Percentiles rank a stretch among this genome's conserved stretches.
These are phyloP conservation scores for Mungos mungo DNA, from an alignment of 2,113 vertebrate species.

Conservation along the genomic window DNA sequence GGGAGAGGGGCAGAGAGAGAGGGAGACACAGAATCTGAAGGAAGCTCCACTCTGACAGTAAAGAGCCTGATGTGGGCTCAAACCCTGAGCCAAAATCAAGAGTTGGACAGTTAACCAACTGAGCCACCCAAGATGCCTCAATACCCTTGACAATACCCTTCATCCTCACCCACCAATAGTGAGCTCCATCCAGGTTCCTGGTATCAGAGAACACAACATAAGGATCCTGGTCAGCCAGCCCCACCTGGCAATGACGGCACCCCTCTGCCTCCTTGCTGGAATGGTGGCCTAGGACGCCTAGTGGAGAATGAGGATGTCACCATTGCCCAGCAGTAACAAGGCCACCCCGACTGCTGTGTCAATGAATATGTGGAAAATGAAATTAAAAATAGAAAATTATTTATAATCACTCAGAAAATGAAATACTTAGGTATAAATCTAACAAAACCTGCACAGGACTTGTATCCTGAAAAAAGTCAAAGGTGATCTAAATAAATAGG, in stretches of 20 bases:
- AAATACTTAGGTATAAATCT: not conserved
- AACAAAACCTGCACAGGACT: not conserved
- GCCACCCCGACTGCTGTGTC: not conserved
- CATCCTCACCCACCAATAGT: not conserved
- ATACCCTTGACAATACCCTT: not conserved
- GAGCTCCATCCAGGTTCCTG: not conserved
- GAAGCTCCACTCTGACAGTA: too few relatives aligned
- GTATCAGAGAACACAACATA: not conserved
- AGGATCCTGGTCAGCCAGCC: not conserved
- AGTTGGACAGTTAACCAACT: too few relatives aligned
- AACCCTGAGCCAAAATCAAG: too few relatives aligned
- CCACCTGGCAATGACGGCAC: not conserved
- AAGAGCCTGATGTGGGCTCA: too few relatives aligned
- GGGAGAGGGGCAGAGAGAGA: too few relatives aligned
- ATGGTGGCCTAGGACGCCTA: not conserved
- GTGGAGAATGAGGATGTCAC: not conserved
- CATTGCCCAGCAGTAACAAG: not conserved
- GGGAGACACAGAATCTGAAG: too few relatives aligned
- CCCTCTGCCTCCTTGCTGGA: not conserved
- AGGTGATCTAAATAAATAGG: not conserved
- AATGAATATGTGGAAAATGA: not conserved
- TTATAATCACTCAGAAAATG: not conserved
- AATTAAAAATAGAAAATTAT: not conserved
- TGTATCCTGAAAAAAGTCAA: not conserved
- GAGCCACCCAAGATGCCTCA: not conserved